A percentile compares a stretch with the other conserved stretches of the same genome.
These are phyloP conservation scores for Dendrocincla tyrannina DNA, from an alignment of 2,797 vertebrate species.

Conservation along the genomic window DNA sequence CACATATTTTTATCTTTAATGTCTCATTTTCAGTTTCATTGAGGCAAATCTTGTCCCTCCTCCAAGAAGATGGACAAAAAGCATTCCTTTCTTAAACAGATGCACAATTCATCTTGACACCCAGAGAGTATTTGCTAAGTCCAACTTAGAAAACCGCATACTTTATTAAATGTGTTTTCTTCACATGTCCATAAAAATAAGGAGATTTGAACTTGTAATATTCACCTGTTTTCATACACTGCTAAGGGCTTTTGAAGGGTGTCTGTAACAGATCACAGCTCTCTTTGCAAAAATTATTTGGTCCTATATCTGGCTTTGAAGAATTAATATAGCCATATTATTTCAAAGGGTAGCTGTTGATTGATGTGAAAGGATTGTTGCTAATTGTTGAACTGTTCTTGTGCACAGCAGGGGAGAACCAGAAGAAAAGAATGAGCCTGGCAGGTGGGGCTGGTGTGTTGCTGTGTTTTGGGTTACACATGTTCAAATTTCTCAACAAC, in stretches of 20 bases:
- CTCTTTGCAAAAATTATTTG: background rate
- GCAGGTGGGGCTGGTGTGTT: background rate
- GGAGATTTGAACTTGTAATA: background rate
- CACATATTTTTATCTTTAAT: background rate
- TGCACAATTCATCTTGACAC: background rate
- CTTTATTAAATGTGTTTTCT: background rate
- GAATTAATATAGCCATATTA: background rate
- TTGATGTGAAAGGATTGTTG: background rate
- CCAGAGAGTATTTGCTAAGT: background rate
- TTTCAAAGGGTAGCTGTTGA: background rate
- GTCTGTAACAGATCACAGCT: background rate
- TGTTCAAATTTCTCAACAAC: background rate
- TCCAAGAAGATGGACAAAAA: background rate
- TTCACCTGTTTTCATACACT: background rate
- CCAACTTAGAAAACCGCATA: background rate
- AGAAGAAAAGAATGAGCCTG: background rate
- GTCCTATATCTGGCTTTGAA: background rate
- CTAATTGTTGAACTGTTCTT: background rate
- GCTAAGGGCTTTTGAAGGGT: background rate
- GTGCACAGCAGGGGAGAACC: background rate
- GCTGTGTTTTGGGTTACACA: background rate
- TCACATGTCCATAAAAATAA: background rate
- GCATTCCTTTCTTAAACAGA: background rate
- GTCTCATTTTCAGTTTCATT: background rate
- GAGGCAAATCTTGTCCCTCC: background rate